Evolutionary conservation across 2,797 vertebrate genomes (phyloP).

Genomic region (Danio kyathit): DNA sequence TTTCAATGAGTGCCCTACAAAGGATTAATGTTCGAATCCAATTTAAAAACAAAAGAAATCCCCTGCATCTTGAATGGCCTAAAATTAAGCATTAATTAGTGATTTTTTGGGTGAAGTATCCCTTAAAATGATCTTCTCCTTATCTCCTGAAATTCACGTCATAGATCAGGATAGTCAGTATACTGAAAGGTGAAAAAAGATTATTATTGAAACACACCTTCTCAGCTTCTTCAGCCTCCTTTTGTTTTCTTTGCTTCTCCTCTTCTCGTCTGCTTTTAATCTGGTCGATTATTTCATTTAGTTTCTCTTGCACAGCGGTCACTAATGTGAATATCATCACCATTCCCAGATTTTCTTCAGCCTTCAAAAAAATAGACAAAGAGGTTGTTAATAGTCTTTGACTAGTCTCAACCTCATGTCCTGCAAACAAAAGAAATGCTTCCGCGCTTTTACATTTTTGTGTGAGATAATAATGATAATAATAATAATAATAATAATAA

Average conservation of each 20-base stretch:
- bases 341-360: constrained; percentile 95
- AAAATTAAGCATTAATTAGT: too few relatives aligned
- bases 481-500: too few relatives aligned
- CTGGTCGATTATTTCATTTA: constrained; percentile 95
- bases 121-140: background rate
- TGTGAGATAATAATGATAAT: too few relatives aligned
- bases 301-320: constrained; percentile 94
- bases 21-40: too few relatives aligned
- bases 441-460: too few relatives aligned
- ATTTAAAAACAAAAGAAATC: too few relatives aligned
- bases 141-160: background rate
- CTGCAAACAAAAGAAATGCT: too few relatives aligned
- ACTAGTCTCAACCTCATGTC: too few relatives aligned
- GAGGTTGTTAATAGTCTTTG: too few relatives aligned
- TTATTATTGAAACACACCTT: constrained; percentile 78
- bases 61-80: too few relatives aligned
- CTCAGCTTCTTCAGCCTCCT: constrained; percentile 94
- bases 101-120: too few relatives aligned
- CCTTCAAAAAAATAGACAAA: constrained; percentile 72
- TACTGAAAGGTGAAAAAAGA: background rate
- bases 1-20: too few relatives aligned
- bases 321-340: constrained; percentile 99
- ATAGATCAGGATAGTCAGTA: background rate
- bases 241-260: constrained; percentile 88
- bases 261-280: constrained; percentile 92